Conservation (phyloP, 2,113 vertebrate species). For the Platichthys flesus region DNA sequence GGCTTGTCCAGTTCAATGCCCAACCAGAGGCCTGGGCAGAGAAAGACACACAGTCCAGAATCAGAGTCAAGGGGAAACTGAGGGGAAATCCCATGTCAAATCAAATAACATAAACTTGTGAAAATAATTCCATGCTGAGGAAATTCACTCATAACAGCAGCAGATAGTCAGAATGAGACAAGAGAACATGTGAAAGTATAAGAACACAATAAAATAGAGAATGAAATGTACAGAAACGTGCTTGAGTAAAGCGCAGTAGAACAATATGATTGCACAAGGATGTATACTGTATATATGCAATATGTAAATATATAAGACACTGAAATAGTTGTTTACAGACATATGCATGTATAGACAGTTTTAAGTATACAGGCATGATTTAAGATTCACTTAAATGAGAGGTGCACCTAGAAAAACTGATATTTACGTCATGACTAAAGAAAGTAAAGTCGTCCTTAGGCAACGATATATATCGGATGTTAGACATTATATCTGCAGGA, state of each 20-base stretch:
- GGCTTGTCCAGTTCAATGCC: slow-evolving; percentile 95
- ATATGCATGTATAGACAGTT: no score
- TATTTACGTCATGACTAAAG: neutral
- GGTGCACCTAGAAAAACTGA: neutral
- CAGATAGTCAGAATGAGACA: neutral
- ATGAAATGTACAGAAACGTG: no score
- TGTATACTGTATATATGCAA: no score
- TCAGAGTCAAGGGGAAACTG: neutral
- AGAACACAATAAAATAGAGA: neutral
- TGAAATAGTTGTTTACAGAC: no score
- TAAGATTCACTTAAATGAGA: neutral
- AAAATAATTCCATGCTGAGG: no score
- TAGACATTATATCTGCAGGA: neutral
- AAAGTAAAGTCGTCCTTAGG: neutral
- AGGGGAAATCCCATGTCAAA: neutral
- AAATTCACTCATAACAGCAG: no score
- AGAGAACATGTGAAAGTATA: neutral
- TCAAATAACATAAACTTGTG: neutral
- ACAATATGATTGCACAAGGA: no score
- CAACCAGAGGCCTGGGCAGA: slow-evolving; percentile 89
- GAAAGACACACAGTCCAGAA: slow-evolving; percentile 10
- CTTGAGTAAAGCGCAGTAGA: no score
- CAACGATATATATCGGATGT: neutral
- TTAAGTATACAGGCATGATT: no score
- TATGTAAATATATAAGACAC: no score